Evolutionary conservation across 2,113 vertebrate genomes (phyloP).

Genomic region (Myotis davidii): DNA sequence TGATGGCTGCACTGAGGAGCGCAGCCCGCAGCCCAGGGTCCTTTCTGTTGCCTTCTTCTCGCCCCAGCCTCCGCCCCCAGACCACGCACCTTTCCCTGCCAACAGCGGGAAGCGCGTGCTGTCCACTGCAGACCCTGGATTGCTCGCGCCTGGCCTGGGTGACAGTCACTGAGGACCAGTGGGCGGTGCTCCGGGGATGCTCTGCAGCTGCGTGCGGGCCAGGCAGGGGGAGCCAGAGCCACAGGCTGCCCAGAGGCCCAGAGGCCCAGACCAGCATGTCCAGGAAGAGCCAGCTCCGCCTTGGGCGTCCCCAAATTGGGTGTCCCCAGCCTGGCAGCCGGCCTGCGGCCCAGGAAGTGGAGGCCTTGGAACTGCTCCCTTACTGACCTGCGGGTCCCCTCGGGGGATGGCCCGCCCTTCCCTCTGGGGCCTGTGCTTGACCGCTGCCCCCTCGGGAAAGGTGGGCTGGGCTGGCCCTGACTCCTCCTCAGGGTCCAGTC

Average conservation of each 20-base stretch:
- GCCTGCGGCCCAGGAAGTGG: neutral
- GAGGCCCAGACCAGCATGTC: neutral
- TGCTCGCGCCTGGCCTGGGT: rapidly evolving
- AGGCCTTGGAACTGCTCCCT: neutral
- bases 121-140: no score
- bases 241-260: rapidly evolving
- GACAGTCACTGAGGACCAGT: rapidly evolving
- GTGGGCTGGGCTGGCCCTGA: neutral
- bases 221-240: rapidly evolving
- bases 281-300: neutral
- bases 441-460: neutral
- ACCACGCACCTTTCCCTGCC: neutral
- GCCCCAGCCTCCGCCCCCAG: no score
- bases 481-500: neutral
- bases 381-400: neutral
- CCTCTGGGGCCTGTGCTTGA: neutral
- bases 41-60: no score
- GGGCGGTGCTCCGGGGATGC: rapidly evolving
- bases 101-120: no score
- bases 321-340: neutral
- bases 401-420: rapidly evolving
- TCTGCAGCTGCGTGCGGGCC: no score
- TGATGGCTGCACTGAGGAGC: neutral
- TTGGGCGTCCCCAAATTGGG: rapidly evolving
- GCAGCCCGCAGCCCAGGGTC: neutral